Evolutionary conservation across 2,888 invertebrate genomes (phyloP), one percentile per base, ranked within the genome.

Genomic region (Ormyrus pomaceus): DNA sequence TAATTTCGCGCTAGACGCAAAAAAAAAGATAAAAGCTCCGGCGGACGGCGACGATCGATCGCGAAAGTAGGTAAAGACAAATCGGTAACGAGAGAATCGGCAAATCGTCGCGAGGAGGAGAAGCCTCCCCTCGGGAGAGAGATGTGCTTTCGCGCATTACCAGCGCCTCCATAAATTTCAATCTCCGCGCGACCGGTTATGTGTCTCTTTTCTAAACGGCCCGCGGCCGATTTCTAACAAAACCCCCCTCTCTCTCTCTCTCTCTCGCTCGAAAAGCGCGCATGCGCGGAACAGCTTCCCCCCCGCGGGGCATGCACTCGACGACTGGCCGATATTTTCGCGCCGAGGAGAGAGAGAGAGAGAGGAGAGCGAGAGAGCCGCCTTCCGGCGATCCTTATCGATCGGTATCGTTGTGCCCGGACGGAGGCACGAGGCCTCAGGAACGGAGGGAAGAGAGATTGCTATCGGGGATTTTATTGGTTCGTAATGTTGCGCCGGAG

Each of bases 31-130:
- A 34, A 34, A 34, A 4, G 34, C 34, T 3, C 34, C 34, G 34
- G 3, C 34, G 4, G 34, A 34, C 34, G 58, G n/a, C 48, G 34
- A 9, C 65, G 65, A 5, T 48, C 73, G 70, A 56, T 62, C 71
- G 70, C 80, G 80, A 80, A 80, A 80, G 80, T 80, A 80, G 80
- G 80, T 80, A 80, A 76, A 68, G 80, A 75, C 80, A 72, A 80
- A 80, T 80, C 80, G 80, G 80, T 80, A 80, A 68, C 59, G 61
- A 75, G 34, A 34, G 71, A 70, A 76, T 76, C 65, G 79, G 50
- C 73, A 56, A 34, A 68, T 69, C 61, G 61, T 11, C 50, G n/a
- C 53, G 59, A 55, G 0, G 46, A 72, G 19, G 5, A 34, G 51
- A 61, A 72, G 11, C 61, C 11, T 4, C 50, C 61, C 48, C 50